A percentile compares a stretch with the other conserved stretches of the same genome.
phyloP scores from a whole-genome alignment of 2,797 vertebrate species.

The Bufotes viridis region DNA sequence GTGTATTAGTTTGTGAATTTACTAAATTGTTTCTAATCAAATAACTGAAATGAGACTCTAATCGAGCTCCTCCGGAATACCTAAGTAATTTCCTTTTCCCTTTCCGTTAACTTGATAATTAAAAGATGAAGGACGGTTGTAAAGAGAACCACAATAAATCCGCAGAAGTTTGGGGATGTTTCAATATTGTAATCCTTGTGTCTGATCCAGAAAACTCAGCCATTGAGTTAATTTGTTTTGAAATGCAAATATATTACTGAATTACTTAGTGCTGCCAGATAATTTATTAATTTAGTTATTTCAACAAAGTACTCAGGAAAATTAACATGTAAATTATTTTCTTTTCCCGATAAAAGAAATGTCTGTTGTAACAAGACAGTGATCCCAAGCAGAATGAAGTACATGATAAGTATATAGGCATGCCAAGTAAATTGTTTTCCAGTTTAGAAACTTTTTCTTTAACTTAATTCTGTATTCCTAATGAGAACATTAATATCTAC shows the following conservation, averaged over 20 bases:
- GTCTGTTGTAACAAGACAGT: slow-evolving; percentile 23
- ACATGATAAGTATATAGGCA: slow-evolving; percentile 43
- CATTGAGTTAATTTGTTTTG: slow-evolving; percentile 63
- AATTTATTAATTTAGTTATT: slow-evolving; percentile 58
- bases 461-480: background rate
- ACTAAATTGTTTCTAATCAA: slow-evolving; percentile 32
- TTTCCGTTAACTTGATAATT: slow-evolving; percentile 50
- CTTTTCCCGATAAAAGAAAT: slow-evolving; percentile 42
- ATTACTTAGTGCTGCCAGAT: slow-evolving; percentile 50
- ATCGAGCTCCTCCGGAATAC: slow-evolving; percentile 18
- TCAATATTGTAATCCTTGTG: slow-evolving; percentile 68
- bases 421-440: slow-evolving; percentile 34
- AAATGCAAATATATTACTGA: slow-evolving; percentile 57
- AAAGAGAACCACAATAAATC: slow-evolving; percentile 42
- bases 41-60: slow-evolving; percentile 27
- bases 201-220: slow-evolving; percentile 63
- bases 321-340: slow-evolving; percentile 57
- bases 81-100: slow-evolving; percentile 36
- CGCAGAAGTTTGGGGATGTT: slow-evolving; percentile 62
- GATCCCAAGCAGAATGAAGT: slow-evolving; percentile 44
- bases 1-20: background rate
- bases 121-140: slow-evolving; percentile 48
- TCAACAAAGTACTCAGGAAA: slow-evolving; percentile 46
- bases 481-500: slow-evolving; percentile 1
- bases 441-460: slow-evolving; percentile 30